Evolutionary conservation across 2,888 invertebrate species (phyloP).

Genomic region (Ennomos erosarius): DNA sequence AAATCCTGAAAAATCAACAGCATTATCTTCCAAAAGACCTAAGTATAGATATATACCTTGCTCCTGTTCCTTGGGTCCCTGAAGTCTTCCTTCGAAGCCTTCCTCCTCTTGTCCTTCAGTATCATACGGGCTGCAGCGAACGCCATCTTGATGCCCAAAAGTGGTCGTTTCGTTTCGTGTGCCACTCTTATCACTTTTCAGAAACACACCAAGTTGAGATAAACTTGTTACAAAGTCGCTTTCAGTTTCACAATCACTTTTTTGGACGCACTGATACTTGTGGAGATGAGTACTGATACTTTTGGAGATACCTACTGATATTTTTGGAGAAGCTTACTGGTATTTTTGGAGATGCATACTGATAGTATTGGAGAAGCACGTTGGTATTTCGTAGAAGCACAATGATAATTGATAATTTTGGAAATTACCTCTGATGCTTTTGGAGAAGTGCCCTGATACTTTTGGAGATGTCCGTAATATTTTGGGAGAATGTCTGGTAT

Average conservation of each 20-base stretch:
- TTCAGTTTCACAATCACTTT: neutral
- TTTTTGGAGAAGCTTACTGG: neutral
- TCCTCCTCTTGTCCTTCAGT: slow-evolving; percentile 92
- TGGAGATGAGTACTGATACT: neutral
- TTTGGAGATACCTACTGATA: neutral
- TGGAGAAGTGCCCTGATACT: neutral
- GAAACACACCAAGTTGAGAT: too few relatives aligned
- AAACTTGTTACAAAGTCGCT: slow-evolving; percentile 3
- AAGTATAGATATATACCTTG: slow-evolving; percentile 86
- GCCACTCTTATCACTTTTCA: slow-evolving; percentile 47
- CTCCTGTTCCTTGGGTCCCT: slow-evolving; percentile 89
- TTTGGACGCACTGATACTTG: neutral
- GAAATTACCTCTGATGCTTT: neutral
- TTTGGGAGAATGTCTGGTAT: neutral
- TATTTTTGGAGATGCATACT: neutral
- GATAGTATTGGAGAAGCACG: too few relatives aligned
- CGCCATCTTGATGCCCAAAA: slow-evolving; percentile 86
- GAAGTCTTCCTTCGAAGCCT: slow-evolving; percentile 93
- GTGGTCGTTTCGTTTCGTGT: slow-evolving; percentile 42
- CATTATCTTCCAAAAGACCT: too few relatives aligned
- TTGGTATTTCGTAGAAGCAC: too few relatives aligned
- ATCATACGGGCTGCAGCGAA: slow-evolving; percentile 94
- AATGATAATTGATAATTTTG: too few relatives aligned
- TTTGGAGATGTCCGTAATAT: neutral
- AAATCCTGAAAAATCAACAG: too few relatives aligned